Base-by-base conservation (phyloP, 2,113 vertebrate species). In the Cricetomys ansorgei region DNA sequence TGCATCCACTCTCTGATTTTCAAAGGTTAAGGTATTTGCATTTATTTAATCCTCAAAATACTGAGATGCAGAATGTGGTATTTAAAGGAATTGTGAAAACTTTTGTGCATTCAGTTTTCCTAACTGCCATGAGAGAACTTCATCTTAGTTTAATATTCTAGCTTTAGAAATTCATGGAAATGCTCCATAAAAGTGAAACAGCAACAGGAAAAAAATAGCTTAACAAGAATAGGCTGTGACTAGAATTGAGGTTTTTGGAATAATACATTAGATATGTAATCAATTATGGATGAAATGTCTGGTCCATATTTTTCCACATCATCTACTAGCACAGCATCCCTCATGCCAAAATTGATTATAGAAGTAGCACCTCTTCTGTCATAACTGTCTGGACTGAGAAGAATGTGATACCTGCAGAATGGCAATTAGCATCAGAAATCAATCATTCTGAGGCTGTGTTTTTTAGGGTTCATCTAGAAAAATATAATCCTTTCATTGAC, bases 221-320 rank as follows among this genome's bases (percentile, higher is more conserved):
- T 94, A 97, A 96, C 59, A 94, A 37, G 89, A 97, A 96, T 92
- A 70, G 70, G 23, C 92, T 94, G 16, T 87, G 76, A 94, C 94
- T 96, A 62, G 43, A 94, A 96, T 94, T 79, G 10, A 59, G 7
- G 0, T 64, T 94, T 88, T 80, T 92, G 48, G 92, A 98, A 96
- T 97, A 97, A 97, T 45, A 79, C 81, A 76, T 95, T 97, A 40
- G 15, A 94, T 65, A 88, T 97, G n/a, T 97, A 94, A 97, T 98
- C 97, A 97, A 80, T 98, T 97, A 97, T 92, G 91, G 84, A 97
- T 98, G 95, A 97, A 96, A 91, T 97, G 92, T 94, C 93, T 94
- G 93, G 94, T 96, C 92, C 70, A 4, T 96, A 57, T 87, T 89
- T 96, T 94, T 94, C 96, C 50, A 2, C 70, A 89, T 97, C 92